These are phyloP conservation scores for Corvus hawaiiensis DNA, from an alignment of 2,113 vertebrate species.

Conservation along the genomic window DNA sequence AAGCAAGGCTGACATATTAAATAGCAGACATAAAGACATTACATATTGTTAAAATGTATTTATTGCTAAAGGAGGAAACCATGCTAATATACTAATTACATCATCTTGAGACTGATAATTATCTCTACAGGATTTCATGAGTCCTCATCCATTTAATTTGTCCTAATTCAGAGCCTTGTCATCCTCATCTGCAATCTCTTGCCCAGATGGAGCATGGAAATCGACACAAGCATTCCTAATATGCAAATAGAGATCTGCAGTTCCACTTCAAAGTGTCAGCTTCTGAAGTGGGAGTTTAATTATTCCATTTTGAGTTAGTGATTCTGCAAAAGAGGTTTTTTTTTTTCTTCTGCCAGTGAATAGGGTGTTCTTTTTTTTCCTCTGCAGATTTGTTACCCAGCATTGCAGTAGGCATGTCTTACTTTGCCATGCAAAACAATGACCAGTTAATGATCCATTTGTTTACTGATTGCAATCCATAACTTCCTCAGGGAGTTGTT, in stretches of 20 bases:
- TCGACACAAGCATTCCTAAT: neutral
- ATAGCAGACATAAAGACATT: neutral
- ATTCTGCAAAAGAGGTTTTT: neutral
- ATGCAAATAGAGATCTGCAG: slow-evolving; percentile 38
- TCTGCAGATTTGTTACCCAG: neutral
- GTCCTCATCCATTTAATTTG: slow-evolving; percentile 11
- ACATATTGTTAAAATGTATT: neutral
- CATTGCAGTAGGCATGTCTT: neutral
- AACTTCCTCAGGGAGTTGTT: slow-evolving; percentile 26
- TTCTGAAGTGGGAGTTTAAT: slow-evolving; percentile 51
- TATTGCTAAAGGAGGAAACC: slow-evolving; percentile 18
- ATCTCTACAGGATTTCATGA: slow-evolving; percentile 48
- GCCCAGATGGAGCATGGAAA: slow-evolving; percentile 30
- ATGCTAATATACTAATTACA: slow-evolving; percentile 28
- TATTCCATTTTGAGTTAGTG: slow-evolving; percentile 38
- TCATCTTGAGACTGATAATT: slow-evolving; percentile 38
- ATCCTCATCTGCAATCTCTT: slow-evolving; percentile 35
- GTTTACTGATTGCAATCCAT: slow-evolving; percentile 15
- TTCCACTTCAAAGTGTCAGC: slow-evolving; percentile 41
- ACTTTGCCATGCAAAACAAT: neutral
- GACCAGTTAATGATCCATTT: neutral
- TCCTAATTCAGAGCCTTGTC: slow-evolving; percentile 41
- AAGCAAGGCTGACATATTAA: neutral
- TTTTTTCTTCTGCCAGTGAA: neutral
- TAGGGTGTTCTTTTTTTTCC: neutral